Percentiles rank a stretch among this genome's conserved stretches.
These are phyloP conservation scores for Tetheella fluctuosa DNA, from an alignment of 2,888 invertebrate genomes.

Conservation along the genomic window DNA sequence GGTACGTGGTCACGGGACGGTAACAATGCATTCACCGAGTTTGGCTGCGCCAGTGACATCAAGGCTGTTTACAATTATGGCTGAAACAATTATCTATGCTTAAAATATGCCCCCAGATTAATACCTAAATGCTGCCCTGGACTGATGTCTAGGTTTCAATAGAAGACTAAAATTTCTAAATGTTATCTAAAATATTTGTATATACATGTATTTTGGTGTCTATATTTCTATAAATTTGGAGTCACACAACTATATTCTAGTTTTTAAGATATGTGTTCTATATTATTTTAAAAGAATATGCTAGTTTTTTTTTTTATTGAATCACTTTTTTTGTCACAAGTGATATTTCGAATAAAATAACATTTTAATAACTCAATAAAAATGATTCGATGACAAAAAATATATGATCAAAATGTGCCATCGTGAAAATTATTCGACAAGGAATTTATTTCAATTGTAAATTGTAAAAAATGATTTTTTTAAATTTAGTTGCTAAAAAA, in stretches of 20 bases:
- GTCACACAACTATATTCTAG: slow-evolving; percentile 17
- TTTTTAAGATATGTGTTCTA: slow-evolving; percentile 29
- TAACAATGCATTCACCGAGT: too few relatives aligned
- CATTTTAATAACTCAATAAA: not conserved
- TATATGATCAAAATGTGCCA: slow-evolving; percentile 17
- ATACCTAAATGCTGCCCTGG: too few relatives aligned
- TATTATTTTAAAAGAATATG: slow-evolving; percentile 19
- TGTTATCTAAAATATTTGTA: too few relatives aligned
- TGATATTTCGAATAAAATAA: too few relatives aligned
- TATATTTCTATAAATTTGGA: slow-evolving; percentile 11
- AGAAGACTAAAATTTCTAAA: too few relatives aligned
- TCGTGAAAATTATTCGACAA: slow-evolving; percentile 5
- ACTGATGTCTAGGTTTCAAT: too few relatives aligned
- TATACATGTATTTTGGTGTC: not conserved
- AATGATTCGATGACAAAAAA: not conserved
- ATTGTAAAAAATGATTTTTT: not conserved
- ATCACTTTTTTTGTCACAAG: not conserved
- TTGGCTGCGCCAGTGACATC: too few relatives aligned
- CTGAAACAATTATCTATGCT: too few relatives aligned
- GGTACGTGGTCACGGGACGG: too few relatives aligned
- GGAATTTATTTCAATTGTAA: slow-evolving; percentile 7
- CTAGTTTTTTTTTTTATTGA: slow-evolving; percentile 19
- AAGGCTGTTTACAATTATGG: too few relatives aligned
- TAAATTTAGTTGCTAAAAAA: not conserved
- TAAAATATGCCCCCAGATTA: too few relatives aligned